A percentile compares a stretch with the other conserved stretches of the same genome.
Evolutionary conservation across 1,140 invertebrate genomes (phyloP).

Genomic region (Potamilus streckersoni): DNA sequence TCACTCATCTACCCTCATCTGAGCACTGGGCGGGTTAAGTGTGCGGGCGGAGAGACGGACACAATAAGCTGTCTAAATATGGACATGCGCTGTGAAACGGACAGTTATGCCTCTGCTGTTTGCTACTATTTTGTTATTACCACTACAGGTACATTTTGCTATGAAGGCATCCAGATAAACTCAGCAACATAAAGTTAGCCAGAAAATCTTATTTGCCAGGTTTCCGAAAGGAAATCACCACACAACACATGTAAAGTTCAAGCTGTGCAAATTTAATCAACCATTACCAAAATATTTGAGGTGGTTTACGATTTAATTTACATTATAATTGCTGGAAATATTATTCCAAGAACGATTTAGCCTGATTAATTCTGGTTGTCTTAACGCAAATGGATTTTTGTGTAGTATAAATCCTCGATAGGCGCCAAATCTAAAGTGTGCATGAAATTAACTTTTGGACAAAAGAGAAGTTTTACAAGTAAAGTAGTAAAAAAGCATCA

Average conservation of each 20-base stretch:
- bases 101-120: slow-evolving; percentile 16
- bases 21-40: slow-evolving; percentile 9
- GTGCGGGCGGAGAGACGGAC: slow-evolving; percentile 13
- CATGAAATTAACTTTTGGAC: background rate
- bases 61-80: slow-evolving; percentile 9
- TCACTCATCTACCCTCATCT: slow-evolving; percentile 6
- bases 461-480: background rate
- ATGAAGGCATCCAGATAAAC: too few relatives aligned
- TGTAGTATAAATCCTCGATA: too few relatives aligned
- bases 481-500: background rate
- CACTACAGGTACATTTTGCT: background rate
- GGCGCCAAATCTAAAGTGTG: background rate
- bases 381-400: too few relatives aligned
- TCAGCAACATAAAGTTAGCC: background rate
- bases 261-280: background rate
- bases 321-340: background rate
- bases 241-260: background rate
- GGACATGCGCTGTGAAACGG: background rate
- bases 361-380: too few relatives aligned
- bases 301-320: background rate
- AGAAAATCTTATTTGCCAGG: background rate
- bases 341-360: too few relatives aligned
- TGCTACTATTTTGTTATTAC: slow-evolving; percentile 9
- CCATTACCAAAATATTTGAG: background rate
- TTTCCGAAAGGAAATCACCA: background rate